Evolutionary conservation across 1,140 invertebrate genomes (phyloP).

Genomic region (Phortica variegata): DNA sequence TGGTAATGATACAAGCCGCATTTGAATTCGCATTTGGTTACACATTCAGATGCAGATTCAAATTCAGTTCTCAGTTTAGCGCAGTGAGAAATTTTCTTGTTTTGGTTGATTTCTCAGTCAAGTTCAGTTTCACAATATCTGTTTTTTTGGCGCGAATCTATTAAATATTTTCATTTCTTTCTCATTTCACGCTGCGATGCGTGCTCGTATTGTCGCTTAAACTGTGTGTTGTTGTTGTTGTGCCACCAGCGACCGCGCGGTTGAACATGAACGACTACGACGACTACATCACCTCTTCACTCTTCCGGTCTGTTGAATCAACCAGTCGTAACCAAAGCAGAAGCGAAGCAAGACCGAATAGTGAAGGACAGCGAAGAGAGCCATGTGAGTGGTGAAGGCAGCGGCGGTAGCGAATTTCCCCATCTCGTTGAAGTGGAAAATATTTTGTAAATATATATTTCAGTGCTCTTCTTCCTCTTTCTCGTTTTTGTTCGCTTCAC

Average conservation of each 20-base stretch:
- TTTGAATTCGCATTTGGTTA: too few species aligned
- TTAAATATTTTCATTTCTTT: slow-evolving; percentile 28
- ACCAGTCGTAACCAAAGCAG: too few species aligned
- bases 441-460: slow-evolving; percentile 55
- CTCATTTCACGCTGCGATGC: slow-evolving; percentile 44
- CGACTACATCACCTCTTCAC: too few species aligned
- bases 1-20: too few species aligned
- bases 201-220: slow-evolving; percentile 33
- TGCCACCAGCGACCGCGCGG: slow-evolving; percentile 15
- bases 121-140: slow-evolving; percentile 50
- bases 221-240: slow-evolving; percentile 31
- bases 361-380: not conserved
- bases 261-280: too few species aligned
- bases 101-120: slow-evolving; percentile 45
- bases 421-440: slow-evolving; percentile 56
- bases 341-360: not conserved
- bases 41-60: too few species aligned
- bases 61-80: too few species aligned
- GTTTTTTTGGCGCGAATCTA: slow-evolving; percentile 33
- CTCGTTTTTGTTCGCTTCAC: too few species aligned
- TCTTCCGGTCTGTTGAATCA: too few species aligned
- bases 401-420: slow-evolving; percentile 46
- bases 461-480: slow-evolving; percentile 20
- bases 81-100: not conserved
- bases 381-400: slow-evolving; percentile 6